phyloP scores from a whole-genome alignment of 2,888 invertebrate genomes.

The Aphodius granarius region DNA sequence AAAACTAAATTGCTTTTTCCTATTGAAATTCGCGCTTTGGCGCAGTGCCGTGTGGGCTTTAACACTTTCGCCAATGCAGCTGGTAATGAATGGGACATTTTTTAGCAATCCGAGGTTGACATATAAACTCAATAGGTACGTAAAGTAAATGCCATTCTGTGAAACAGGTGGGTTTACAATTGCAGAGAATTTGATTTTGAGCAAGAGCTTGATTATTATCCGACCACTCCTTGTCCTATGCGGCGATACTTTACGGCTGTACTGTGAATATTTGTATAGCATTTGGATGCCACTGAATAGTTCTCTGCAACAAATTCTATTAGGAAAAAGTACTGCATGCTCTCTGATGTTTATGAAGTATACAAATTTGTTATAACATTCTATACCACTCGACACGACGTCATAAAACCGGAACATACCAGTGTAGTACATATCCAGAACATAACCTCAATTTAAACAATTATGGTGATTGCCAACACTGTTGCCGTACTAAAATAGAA shows the following conservation, averaged over 20 bases:
- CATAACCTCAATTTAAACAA: too few relatives aligned
- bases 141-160: not conserved
- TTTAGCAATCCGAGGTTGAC: not conserved
- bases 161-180: not conserved
- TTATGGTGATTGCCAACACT: too few relatives aligned
- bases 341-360: not conserved
- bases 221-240: not conserved
- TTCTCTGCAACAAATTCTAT: not conserved
- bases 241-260: not conserved
- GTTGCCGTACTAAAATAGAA: too few relatives aligned
- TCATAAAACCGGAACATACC: too few relatives aligned
- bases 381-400: too few relatives aligned
- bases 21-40: not conserved
- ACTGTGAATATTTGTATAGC: not conserved
- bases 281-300: not conserved
- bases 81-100: not conserved
- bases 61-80: not conserved
- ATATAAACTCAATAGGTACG: not conserved
- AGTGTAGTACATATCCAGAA: too few relatives aligned
- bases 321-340: not conserved
- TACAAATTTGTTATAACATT: too few relatives aligned
- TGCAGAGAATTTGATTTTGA: not conserved
- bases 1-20: not conserved
- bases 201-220: not conserved
- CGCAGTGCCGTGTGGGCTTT: not conserved